Conservation (phyloP, 2,797 vertebrate species). For the Urocyon cinereoargenteus region DNA sequence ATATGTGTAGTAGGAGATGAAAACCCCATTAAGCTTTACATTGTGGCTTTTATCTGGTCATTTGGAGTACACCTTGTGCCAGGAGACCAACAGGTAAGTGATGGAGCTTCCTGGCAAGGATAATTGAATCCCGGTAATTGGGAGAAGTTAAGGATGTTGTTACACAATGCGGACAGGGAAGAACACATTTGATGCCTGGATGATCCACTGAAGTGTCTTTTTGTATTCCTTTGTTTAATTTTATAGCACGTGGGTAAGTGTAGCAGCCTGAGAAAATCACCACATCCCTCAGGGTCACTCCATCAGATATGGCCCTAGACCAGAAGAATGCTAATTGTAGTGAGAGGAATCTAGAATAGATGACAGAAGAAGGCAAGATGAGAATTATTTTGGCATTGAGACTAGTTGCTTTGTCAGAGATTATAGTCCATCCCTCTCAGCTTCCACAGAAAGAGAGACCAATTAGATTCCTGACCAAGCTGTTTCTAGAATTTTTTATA, state of each 20-base stretch:
- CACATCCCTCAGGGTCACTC: neutral
- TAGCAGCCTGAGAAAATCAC: neutral
- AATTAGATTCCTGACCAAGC: neutral
- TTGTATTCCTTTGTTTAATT: neutral
- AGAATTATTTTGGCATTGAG: constrained; percentile 20
- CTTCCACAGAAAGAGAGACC: neutral
- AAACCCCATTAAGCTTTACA: neutral
- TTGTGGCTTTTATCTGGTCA: neutral
- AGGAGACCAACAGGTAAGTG: neutral
- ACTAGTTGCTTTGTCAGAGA: neutral
- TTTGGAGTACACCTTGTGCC: neutral
- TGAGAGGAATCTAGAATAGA: neutral
- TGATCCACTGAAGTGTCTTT: neutral
- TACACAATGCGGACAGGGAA: neutral
- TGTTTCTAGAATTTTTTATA: constrained; percentile 18
- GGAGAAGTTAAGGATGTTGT: neutral
- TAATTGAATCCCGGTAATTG: neutral
- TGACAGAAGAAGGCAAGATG: neutral
- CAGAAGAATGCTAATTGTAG: neutral
- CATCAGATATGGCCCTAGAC: neutral
- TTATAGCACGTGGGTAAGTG: neutral
- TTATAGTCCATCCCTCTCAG: neutral
- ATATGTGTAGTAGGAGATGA: neutral
- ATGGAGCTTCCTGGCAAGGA: neutral
- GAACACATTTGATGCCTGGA: neutral